A percentile compares a stretch with the other conserved stretches of the same genome.
These are phyloP conservation scores for Drosophila ercepeae DNA, from an alignment of 1,140 invertebrate species.

Conservation along the genomic window DNA sequence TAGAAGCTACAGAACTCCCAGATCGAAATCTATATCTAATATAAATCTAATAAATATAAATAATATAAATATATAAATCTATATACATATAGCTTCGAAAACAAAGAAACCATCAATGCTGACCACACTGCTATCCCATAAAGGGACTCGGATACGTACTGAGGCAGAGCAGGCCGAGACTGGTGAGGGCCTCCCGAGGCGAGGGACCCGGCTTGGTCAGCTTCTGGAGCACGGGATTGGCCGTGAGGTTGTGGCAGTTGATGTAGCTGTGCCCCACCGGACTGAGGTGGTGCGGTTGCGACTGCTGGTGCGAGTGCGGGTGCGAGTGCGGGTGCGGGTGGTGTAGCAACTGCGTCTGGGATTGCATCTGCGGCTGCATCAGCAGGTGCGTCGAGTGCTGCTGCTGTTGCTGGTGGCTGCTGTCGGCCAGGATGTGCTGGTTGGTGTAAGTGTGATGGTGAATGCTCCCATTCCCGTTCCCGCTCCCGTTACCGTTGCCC, in stretches of 20 bases:
- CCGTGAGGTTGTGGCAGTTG: conserved; percentile 64
- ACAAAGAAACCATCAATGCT: too few species aligned
- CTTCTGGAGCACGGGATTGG: conserved; percentile 52
- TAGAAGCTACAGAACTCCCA: too few species aligned
- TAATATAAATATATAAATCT: too few species aligned
- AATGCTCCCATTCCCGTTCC: too few species aligned
- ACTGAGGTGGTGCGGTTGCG: conserved; percentile 13
- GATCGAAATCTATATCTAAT: too few species aligned
- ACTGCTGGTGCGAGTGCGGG: conserved; percentile 5
- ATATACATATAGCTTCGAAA: too few species aligned
- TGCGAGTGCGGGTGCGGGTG: background rate
- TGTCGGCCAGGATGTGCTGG: conserved; percentile 67
- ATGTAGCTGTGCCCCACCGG: conserved; percentile 64
- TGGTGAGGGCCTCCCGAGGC: conserved; percentile 90
- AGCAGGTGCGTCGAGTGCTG: conserved; percentile 1
- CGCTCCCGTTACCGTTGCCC: too few species aligned
- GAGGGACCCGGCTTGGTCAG: conserved; percentile 70
- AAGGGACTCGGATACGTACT: too few species aligned
- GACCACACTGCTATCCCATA: too few species aligned
- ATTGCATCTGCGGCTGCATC: conserved; percentile 10
- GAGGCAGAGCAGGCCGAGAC: conserved; percentile 92
- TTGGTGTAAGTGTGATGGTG: conserved; percentile 78
- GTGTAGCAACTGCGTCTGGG: background rate
- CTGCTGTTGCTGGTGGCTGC: conserved; percentile 41
- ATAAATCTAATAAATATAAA: too few species aligned